Percentiles rank a stretch among this genome's conserved stretches.
These are phyloP conservation scores for Zaprionus gabonicus DNA, from an alignment of 1,140 invertebrate species.

Conservation along the genomic window DNA sequence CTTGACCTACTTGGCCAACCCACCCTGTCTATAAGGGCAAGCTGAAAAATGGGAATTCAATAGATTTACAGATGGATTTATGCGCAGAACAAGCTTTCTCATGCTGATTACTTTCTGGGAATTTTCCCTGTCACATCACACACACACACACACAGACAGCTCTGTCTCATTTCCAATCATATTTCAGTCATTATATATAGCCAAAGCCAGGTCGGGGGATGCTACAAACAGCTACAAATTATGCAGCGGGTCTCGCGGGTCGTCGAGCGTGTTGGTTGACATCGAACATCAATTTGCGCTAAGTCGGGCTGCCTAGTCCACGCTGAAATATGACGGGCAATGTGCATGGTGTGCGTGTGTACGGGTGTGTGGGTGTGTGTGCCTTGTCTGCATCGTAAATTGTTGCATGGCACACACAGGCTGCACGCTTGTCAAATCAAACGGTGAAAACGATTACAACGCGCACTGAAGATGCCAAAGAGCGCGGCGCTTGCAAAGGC, in stretches of 20 bases:
- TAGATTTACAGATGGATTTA: neutral
- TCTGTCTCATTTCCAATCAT: neutral
- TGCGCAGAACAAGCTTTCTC: neutral
- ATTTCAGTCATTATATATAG: constrained; percentile 3
- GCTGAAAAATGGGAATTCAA: neutral
- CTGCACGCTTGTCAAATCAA: constrained; percentile 73
- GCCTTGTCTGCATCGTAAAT: constrained; percentile 55
- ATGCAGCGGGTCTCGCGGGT: constrained; percentile 29
- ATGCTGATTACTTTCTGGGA: neutral
- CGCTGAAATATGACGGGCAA: constrained; percentile 49
- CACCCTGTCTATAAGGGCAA: neutral
- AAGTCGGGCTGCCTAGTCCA: constrained; percentile 37
- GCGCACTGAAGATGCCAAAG: constrained; percentile 57
- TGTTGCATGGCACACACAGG: constrained; percentile 59
- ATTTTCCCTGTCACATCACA: neutral
- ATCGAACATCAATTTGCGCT: constrained; percentile 71
- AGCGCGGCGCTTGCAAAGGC: constrained; percentile 33
- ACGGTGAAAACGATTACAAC: constrained; percentile 68
- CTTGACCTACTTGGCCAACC: neutral
- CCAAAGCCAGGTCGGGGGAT: constrained; percentile 22
- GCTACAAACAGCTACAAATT: constrained; percentile 61
- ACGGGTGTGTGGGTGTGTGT: constrained; percentile 18
- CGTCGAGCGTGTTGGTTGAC: constrained; percentile 51
- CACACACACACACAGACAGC: too few species aligned
- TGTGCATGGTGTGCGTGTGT: neutral